Evolutionary conservation across 2,113 vertebrate species (phyloP), one percentile per base, ranked within the genome.

Genomic region (Sturnus vulgaris): DNA sequence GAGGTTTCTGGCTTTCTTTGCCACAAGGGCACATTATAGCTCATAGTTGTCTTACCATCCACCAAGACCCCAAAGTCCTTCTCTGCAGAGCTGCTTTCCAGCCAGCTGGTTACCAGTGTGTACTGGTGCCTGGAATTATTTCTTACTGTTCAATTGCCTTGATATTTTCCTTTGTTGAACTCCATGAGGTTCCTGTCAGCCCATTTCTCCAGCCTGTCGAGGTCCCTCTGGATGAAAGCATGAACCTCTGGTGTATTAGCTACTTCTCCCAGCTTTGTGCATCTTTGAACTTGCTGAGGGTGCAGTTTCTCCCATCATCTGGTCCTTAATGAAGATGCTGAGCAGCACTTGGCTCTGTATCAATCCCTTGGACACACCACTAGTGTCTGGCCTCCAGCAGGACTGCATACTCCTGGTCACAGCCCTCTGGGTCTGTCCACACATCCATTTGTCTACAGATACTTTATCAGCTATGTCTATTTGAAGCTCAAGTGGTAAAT

Each of bases 11-110:
- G 10, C 23, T 35, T 15, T 18, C 23, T 52, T 56, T 35, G 10
- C 18, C 0, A 0, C 5, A 19, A 49, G 10, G 28, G 10, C 42
- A 57, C 4, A 10, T 35, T 70, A 11, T 28, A n/a, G 17, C 11
- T 82, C 17, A 15, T 14, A 30, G 19, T 10, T 50, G 47, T 17
- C 19, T 69, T 78, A 16, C 4, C 24, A 35, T 24, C 37, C 16
- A 81, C 5, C 4, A 40, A 31, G 65, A 37, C 11, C 15, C 17
- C 9, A 2, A 85, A 75, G 22, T 49, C 20, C 31, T 63, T 49
- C 27, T 57, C 30, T 61, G 22, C n/a, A 53, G 28, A 73, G 28
- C 8, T 77, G 15, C 17, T 81, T 78, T 84, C 30, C 64, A 78
- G 31, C 16, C 28, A 57, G 8, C 5, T 68, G 33, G 63, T 56